These are phyloP conservation scores for Apteryx owenii DNA, from an alignment of 2,113 vertebrate genomes.

Conservation along the genomic window DNA sequence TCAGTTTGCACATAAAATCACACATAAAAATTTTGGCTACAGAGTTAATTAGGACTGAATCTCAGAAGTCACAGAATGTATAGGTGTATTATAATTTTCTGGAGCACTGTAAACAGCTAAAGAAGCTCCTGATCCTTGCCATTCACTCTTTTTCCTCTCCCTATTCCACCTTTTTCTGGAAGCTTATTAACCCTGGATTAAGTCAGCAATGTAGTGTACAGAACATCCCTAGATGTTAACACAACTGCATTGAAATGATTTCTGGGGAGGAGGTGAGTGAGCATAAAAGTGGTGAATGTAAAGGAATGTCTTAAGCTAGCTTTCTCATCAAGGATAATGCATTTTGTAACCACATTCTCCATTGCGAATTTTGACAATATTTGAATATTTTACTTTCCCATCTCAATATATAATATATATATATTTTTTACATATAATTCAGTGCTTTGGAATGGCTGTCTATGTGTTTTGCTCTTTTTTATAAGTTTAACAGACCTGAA, in stretches of 20 bases:
- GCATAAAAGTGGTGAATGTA: accelerated
- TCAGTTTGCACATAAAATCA: neutral
- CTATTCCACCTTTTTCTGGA: accelerated
- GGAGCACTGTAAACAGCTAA: neutral
- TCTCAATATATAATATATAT: neutral
- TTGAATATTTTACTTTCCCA: neutral
- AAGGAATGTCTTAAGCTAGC: neutral
- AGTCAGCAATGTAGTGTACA: neutral
- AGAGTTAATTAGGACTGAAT: neutral
- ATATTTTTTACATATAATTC: neutral
- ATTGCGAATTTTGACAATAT: neutral
- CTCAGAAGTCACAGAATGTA: neutral
- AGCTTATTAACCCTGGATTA: neutral
- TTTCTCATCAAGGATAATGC: neutral
- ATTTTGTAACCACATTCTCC: neutral
- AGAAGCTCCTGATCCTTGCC: neutral
- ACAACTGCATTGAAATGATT: neutral
- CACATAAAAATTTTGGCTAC: neutral
- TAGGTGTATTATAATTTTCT: neutral
- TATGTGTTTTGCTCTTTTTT: neutral
- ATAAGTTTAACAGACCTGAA: neutral
- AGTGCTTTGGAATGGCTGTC: neutral
- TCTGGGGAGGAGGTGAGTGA: neutral
- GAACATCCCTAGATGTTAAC: neutral
- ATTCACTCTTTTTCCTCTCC: neutral